Conservation (phyloP, 2,888 invertebrate species). For the Drosophila lacicola region DNA sequence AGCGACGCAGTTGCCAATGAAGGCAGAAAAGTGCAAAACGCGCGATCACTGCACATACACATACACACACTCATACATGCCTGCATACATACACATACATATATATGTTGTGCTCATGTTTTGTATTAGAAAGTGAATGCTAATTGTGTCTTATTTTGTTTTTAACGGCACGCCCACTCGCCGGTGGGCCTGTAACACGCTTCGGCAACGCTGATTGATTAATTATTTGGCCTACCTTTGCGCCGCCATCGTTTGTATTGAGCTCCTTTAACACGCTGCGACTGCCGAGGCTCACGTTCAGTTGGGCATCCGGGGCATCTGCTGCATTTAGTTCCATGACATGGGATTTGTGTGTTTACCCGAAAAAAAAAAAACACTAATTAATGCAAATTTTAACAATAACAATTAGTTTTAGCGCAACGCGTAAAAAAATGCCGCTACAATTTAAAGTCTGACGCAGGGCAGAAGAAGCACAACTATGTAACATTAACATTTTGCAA, state of each 20-base stretch:
- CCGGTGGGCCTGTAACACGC: slow-evolving; percentile 17
- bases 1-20: slow-evolving; percentile 35
- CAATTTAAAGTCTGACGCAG: slow-evolving; percentile 58
- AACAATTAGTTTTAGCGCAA: slow-evolving; percentile 8
- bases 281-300: slow-evolving; percentile 31
- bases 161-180: slow-evolving; percentile 32
- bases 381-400: slow-evolving; percentile 11
- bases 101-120: not conserved
- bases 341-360: not conserved
- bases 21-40: slow-evolving; percentile 39
- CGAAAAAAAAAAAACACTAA: not conserved
- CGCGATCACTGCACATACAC: slow-evolving; percentile 7
- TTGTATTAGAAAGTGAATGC: slow-evolving; percentile 53
- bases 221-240: slow-evolving; percentile 64
- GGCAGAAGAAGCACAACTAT: slow-evolving; percentile 19
- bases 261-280: slow-evolving; percentile 74
- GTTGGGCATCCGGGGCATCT: slow-evolving; percentile 24
- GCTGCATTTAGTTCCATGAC: slow-evolving; percentile 49
- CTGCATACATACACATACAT: not conserved
- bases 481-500: slow-evolving; percentile 18
- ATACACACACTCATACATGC: not conserved
- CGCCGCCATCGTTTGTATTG: slow-evolving; percentile 67
- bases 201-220: slow-evolving; percentile 24
- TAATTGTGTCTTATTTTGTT: slow-evolving; percentile 22
- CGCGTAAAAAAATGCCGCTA: slow-evolving; percentile 66